Evolutionary conservation across 2,888 invertebrate genomes (phyloP).

Genomic region (Drosophila maculinotata): DNA sequence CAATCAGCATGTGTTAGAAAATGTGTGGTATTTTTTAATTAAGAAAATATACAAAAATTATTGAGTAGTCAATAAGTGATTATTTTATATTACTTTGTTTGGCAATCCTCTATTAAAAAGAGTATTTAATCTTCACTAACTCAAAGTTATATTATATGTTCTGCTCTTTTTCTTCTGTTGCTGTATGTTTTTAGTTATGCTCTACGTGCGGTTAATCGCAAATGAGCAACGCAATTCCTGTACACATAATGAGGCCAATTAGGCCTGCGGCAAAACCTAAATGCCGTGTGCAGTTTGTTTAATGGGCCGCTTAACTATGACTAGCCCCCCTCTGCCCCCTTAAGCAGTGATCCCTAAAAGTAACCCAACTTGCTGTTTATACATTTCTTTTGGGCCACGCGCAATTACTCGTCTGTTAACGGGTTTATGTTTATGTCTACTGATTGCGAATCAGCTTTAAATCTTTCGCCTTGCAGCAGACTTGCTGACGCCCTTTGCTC

Average conservation of each 20-base stretch:
- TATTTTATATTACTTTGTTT: too few relatives aligned
- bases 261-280: slow-evolving; percentile 75
- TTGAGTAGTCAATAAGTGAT: too few relatives aligned
- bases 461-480: slow-evolving; percentile 3
- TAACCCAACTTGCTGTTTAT: slow-evolving; percentile 13
- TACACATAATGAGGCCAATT: slow-evolving; percentile 76
- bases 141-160: slow-evolving; percentile 12
- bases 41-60: too few relatives aligned
- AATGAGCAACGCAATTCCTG: slow-evolving; percentile 67
- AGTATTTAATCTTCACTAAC: slow-evolving; percentile 17
- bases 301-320: slow-evolving; percentile 68
- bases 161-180: slow-evolving; percentile 11
- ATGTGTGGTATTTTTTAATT: background rate
- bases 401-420: slow-evolving; percentile 20
- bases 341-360: slow-evolving; percentile 3
- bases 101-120: slow-evolving; percentile 7
- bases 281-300: slow-evolving; percentile 75
- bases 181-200: slow-evolving; percentile 51
- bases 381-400: slow-evolving; percentile 12
- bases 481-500: slow-evolving; percentile 3
- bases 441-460: slow-evolving; percentile 18
- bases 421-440: slow-evolving; percentile 9
- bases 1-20: too few relatives aligned
- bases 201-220: slow-evolving; percentile 74
- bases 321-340: slow-evolving; percentile 6